phyloP scores from a whole-genome alignment of 2,113 vertebrate genomes.

The Leiothrix lutea region DNA sequence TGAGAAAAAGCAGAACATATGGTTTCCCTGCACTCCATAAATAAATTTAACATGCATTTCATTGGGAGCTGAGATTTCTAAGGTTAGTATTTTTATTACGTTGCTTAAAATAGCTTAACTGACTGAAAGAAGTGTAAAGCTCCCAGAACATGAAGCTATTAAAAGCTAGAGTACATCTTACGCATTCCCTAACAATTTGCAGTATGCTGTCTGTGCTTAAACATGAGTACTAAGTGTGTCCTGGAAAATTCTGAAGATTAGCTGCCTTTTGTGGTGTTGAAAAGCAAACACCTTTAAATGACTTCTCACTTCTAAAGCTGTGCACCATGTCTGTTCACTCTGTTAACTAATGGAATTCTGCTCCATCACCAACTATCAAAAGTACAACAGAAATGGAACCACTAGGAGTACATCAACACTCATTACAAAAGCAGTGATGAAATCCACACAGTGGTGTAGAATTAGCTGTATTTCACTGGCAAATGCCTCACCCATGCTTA shows the following conservation, averaged over 20 bases:
- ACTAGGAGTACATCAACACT: neutral
- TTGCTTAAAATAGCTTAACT: slow-evolving; percentile 18
- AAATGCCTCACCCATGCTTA: neutral
- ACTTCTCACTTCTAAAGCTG: neutral
- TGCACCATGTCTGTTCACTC: neutral
- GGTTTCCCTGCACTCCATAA: neutral
- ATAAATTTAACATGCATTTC: slow-evolving; percentile 15
- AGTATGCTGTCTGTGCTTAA: neutral
- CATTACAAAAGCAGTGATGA: neutral
- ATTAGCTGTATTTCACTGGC: neutral
- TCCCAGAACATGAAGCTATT: neutral
- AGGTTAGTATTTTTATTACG: neutral
- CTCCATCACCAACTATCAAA: neutral
- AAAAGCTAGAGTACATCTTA: neutral
- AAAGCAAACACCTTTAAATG: neutral
- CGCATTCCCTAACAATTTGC: neutral
- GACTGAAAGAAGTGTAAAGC: neutral
- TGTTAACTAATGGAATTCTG: neutral
- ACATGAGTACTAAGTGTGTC: neutral
- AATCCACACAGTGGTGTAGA: neutral
- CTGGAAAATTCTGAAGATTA: neutral
- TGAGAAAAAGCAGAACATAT: neutral
- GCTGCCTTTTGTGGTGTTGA: neutral
- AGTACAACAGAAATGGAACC: neutral
- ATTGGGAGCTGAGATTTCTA: slow-evolving; percentile 2